A percentile compares a stretch with the other conserved stretches of the same genome.
Evolutionary conservation across 2,888 invertebrate species (phyloP).

Genomic region (Oscheius onirici): DNA sequence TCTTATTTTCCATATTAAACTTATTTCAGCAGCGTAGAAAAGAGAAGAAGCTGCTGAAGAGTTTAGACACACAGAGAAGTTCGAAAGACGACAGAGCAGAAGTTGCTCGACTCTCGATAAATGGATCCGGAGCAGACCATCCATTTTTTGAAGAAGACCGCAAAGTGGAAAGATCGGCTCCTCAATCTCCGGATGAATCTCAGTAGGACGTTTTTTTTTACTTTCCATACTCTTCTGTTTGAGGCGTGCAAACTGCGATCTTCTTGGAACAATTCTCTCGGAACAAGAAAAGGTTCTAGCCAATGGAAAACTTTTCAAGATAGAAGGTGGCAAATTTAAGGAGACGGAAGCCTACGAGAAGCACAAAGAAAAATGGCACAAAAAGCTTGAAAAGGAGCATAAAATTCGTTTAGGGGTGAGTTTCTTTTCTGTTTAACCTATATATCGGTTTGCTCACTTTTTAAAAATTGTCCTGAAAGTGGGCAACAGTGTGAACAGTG

Average conservation of each 20-base stretch:
- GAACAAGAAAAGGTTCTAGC: constrained; percentile 16
- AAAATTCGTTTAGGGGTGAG: constrained; percentile 2
- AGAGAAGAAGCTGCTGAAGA: no score
- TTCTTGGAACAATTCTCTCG: not conserved
- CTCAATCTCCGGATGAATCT: not conserved
- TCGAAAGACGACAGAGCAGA: no score
- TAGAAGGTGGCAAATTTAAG: constrained; percentile 11
- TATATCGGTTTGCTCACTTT: no score
- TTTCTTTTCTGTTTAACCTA: not conserved
- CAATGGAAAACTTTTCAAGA: constrained; percentile 11
- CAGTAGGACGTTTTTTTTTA: not conserved
- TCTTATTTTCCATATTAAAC: no score
- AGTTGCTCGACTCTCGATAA: not conserved
- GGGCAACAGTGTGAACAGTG: no score
- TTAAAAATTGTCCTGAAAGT: no score
- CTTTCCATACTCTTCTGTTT: not conserved
- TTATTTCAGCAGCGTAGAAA: no score
- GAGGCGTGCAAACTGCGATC: not conserved
- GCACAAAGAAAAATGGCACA: constrained; percentile 1
- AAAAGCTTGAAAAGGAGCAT: not conserved
- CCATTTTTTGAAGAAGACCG: not conserved
- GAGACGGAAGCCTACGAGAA: not conserved
- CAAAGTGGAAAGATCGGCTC: not conserved
- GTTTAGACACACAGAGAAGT: no score
- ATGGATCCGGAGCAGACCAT: not conserved